Conservation (phyloP, 2,888 invertebrate genomes). For the Leptinotarsa juncta region DNA sequence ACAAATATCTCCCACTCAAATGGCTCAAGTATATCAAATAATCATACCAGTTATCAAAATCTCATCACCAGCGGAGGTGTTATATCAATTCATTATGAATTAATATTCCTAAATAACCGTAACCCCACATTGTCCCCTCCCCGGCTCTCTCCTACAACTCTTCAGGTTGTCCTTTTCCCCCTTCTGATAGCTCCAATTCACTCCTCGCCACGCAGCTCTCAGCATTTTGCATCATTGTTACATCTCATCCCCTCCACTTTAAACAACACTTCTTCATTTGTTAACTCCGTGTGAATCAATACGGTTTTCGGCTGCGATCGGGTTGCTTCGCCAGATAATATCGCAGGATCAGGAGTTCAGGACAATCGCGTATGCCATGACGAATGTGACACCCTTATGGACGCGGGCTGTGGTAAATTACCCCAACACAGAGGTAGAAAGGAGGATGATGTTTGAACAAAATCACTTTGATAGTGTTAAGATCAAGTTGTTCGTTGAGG, state of each 20-base stretch:
- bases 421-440: slow-evolving; percentile 3
- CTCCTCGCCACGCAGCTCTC: slow-evolving; percentile 19
- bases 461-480: too few species aligned
- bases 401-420: slow-evolving; percentile 30
- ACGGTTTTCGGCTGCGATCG: slow-evolving; percentile 59
- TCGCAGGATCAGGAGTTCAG: slow-evolving; percentile 57
- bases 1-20: background rate
- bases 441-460: too few species aligned
- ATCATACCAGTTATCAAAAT: slow-evolving; percentile 41
- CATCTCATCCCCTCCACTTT: slow-evolving; percentile 51
- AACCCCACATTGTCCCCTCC: slow-evolving; percentile 29
- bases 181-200: slow-evolving; percentile 21
- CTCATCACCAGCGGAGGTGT: slow-evolving; percentile 44
- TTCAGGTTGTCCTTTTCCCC: slow-evolving; percentile 47
- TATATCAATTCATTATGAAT: slow-evolving; percentile 46
- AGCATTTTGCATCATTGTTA: slow-evolving; percentile 51
- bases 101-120: slow-evolving; percentile 46
- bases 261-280: slow-evolving; percentile 62
- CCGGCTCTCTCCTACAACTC: slow-evolving; percentile 32
- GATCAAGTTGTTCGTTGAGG: too few species aligned
- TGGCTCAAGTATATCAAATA: slow-evolving; percentile 26
- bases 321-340: slow-evolving; percentile 55
- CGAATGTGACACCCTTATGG: slow-evolving; percentile 51
- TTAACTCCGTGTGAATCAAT: slow-evolving; percentile 62
- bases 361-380: slow-evolving; percentile 60